Evolutionary conservation across 2,888 invertebrate genomes (phyloP).

Genomic region (Spatulosminthurus flaviceps): DNA sequence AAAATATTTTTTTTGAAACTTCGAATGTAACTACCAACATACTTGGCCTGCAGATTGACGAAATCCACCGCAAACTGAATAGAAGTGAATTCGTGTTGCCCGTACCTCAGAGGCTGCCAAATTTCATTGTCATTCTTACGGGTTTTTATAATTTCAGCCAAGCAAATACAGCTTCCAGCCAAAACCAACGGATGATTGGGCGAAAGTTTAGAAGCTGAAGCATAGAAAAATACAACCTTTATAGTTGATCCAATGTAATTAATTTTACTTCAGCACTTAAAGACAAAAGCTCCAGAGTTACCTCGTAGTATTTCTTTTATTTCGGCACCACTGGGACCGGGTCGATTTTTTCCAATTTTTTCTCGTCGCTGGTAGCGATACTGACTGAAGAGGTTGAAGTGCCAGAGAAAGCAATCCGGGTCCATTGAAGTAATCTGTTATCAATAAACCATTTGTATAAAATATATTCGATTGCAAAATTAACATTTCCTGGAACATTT

Average conservation of each 20-base stretch:
- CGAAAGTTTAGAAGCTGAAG: conserved; percentile 34
- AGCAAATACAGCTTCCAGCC: conserved; percentile 32
- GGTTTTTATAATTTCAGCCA: conserved; percentile 41
- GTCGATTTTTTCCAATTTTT: background rate
- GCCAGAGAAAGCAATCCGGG: conserved; percentile 49
- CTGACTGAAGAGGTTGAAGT: conserved; percentile 22
- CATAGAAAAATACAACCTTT: too few species aligned
- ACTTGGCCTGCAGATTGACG: conserved; percentile 46
- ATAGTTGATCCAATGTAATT: too few species aligned
- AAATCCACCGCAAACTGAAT: conserved; percentile 25
- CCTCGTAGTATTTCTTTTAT: conserved; percentile 40
- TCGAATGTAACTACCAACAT: too few species aligned
- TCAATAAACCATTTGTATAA: background rate
- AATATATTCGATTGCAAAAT: too few species aligned
- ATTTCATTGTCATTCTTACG: background rate
- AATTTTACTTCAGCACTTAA: background rate
- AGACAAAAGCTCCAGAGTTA: background rate
- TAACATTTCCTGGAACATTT: too few species aligned
- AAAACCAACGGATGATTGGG: conserved; percentile 47
- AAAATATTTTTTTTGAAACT: too few species aligned
- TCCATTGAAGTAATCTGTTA: conserved; percentile 44
- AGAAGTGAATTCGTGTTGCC: conserved; percentile 25
- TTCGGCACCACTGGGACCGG: background rate
- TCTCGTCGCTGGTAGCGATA: conserved; percentile 38
- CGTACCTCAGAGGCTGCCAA: conserved; percentile 26